Evolutionary conservation across 2,888 invertebrate genomes (phyloP).

Genomic region (Acholoe squamosa): DNA sequence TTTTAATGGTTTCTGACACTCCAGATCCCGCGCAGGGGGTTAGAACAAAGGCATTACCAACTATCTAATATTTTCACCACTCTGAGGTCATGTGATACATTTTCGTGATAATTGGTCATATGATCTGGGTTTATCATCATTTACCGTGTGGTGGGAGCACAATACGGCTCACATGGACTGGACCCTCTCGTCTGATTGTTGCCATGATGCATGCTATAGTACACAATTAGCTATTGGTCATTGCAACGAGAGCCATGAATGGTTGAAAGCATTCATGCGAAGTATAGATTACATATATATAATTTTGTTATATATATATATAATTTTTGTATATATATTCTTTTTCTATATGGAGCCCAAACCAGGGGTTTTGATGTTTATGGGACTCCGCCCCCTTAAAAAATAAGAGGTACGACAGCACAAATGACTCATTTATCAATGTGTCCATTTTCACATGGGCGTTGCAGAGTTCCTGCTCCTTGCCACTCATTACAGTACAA

Average conservation of each 20-base stretch:
- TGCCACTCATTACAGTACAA: slow-evolving; percentile 57
- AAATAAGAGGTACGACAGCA: slow-evolving; percentile 8
- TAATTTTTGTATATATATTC: neutral
- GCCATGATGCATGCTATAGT: neutral
- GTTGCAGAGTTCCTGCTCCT: slow-evolving; percentile 49
- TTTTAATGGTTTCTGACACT: too few species aligned
- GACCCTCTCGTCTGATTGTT: neutral
- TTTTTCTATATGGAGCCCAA: neutral
- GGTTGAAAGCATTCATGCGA: slow-evolving; percentile 18
- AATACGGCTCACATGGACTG: neutral
- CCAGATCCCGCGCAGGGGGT: too few species aligned
- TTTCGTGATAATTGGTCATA: slow-evolving; percentile 4
- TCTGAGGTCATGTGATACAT: neutral
- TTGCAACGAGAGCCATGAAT: slow-evolving; percentile 48
- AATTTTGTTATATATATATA: neutral
- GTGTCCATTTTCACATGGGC: slow-evolving; percentile 18
- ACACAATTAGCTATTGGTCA: slow-evolving; percentile 45
- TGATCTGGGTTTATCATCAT: neutral
- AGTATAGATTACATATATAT: neutral
- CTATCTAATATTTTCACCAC: too few species aligned
- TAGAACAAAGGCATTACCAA: too few species aligned
- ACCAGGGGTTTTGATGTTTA: neutral
- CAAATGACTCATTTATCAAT: neutral
- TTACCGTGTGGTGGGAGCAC: neutral
- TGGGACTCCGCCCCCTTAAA: neutral